These are phyloP conservation scores for Myrmecophaga tridactyla DNA, from an alignment of 2,113 vertebrate species.

Conservation along the genomic window DNA sequence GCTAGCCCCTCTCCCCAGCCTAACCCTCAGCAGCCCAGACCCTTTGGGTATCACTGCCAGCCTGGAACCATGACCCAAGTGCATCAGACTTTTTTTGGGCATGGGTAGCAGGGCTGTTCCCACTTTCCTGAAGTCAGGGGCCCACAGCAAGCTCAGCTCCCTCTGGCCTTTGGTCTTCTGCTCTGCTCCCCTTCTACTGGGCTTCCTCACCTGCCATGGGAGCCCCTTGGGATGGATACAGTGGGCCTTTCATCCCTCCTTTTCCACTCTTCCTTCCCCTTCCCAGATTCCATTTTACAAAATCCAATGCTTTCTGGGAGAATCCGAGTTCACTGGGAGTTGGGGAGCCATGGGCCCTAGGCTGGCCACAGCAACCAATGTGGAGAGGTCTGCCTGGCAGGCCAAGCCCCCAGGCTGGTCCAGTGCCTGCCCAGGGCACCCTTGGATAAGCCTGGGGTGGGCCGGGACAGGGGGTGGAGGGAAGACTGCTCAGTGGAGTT, in stretches of 20 bases:
- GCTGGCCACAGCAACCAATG: conserved; percentile 38
- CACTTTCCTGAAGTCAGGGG: neutral
- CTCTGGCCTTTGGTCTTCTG: neutral
- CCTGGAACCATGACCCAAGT: neutral
- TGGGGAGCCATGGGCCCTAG: conserved; percentile 56
- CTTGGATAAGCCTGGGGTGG: neutral
- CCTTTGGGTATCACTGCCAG: neutral
- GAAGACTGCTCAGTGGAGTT: neutral
- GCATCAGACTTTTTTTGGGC: too few relatives aligned
- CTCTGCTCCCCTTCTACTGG: too few relatives aligned
- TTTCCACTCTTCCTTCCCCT: neutral
- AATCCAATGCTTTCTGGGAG: conserved; percentile 78
- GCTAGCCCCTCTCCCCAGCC: neutral
- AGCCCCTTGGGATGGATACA: too few relatives aligned
- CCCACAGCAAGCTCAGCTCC: neutral
- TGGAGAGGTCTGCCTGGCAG: neutral
- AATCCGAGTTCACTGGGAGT: conserved; percentile 77
- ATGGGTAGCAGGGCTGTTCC: neutral
- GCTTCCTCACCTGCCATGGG: too few relatives aligned
- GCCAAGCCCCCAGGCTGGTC: conserved; percentile 38
- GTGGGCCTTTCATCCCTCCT: neutral
- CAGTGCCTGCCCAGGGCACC: neutral
- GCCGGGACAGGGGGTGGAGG: neutral
- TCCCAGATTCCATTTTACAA: conserved; percentile 16
- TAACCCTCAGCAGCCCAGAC: too few relatives aligned